Conservation (phyloP, 2,113 vertebrate genomes). For the Hydrochoerus hydrochaeris region DNA sequence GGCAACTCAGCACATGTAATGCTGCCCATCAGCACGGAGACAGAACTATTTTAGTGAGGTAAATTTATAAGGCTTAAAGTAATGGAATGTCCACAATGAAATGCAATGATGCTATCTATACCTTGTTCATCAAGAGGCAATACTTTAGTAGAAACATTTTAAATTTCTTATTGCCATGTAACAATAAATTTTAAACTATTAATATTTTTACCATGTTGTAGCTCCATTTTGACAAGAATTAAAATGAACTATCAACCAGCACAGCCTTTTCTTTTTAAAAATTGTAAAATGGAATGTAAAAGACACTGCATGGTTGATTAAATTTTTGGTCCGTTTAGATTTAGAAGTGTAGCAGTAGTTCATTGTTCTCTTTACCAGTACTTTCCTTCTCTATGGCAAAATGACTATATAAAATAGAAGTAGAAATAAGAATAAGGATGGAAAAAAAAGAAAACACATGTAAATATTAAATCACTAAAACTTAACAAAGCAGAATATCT, state of each 20-base stretch:
- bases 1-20: neutral
- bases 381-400: neutral
- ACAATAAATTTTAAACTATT: neutral
- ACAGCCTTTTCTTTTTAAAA: neutral
- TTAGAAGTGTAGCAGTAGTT: neutral
- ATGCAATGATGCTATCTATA: neutral
- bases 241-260: neutral
- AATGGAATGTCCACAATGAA: neutral
- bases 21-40: neutral
- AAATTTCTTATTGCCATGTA: conserved; percentile 15
- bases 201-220: conserved; percentile 44
- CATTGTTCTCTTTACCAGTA: neutral
- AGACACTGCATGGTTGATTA: neutral
- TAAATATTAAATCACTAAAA: neutral
- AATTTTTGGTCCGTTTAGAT: neutral
- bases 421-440: neutral
- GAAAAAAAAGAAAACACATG: neutral
- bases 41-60: neutral
- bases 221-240: neutral
- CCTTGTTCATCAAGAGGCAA: neutral
- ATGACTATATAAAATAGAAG: conserved; percentile 17
- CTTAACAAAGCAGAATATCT: neutral
- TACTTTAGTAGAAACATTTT: neutral
- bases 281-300: neutral
- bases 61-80: neutral